Base-by-base conservation (phyloP, 2,888 invertebrate species). In the Dolichopus griseipennis region DNA sequence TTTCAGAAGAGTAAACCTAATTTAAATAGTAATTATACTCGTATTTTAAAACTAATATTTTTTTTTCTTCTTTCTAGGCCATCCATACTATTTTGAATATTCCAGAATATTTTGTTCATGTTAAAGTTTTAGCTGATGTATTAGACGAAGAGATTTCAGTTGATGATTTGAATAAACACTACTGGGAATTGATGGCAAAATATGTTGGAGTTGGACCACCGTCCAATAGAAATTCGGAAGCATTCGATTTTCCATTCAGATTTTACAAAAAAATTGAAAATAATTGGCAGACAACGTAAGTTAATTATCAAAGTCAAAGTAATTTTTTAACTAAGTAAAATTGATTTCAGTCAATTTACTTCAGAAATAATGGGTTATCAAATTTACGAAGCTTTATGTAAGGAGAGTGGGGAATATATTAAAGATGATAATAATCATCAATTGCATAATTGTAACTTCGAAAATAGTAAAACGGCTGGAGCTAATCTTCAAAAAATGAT, bases 191-290 rank as follows among this genome's bases (percentile, higher is more conserved):
- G 27, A 81, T 86, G 69, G 84, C 84, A 70, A 76, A 79, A 70
- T 81, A 85, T 70, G 88, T 88, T 75, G 88, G 88, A 1, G 79
- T 89, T 8, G 84, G 85, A 72, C 86, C 88, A 0, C 87, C 88
- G 0, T 79, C 84, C 0, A 79, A 83, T 67, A 82, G 89, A 70
- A 82, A 82, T 41, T 85, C 86, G 69, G 81, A 83, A 1, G 86
- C 89, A 76, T 89, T 90, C 70, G 90, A 90, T 75, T 86, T 90
- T 22, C 89, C 88, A 15, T 85, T 88, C 20, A 90, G 90, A 74
- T 90, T 89, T 15, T 85, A 87, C 18, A 87, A 76, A 65, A 75
- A 75, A 10, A 71, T 76, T 33, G 75, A 75, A 63, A 72, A 77
- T 21, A 72, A 68, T 34, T 69, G 75, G 61, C 75, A 76, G 68